Conservation (phyloP, 2,888 invertebrate species). For the Cephalotes varians region DNA sequence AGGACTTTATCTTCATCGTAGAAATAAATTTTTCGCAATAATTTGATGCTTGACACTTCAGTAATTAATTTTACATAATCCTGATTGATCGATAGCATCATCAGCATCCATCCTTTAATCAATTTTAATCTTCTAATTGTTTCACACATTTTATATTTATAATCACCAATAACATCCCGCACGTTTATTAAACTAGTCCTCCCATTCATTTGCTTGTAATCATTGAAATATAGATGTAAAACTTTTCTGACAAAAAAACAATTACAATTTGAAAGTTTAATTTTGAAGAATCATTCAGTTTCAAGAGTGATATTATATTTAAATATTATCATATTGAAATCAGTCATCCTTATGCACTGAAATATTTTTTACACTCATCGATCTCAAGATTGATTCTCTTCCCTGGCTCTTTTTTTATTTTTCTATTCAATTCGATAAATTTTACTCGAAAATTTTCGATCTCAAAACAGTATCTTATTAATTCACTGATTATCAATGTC, state of each 20-base stretch:
- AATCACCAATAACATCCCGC: background rate
- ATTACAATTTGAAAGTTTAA: background rate
- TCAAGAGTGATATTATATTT: background rate
- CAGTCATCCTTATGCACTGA: background rate
- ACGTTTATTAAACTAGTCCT: background rate
- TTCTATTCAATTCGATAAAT: background rate
- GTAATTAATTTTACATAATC: slow-evolving; percentile 49
- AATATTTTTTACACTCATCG: background rate
- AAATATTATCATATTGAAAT: background rate
- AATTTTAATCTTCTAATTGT: slow-evolving; percentile 5
- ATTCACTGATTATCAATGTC: slow-evolving; percentile 11
- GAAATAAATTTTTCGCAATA: slow-evolving; percentile 7
- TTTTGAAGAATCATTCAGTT: background rate
- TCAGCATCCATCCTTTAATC: slow-evolving; percentile 55
- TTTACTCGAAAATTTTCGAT: background rate
- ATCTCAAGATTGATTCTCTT: background rate
- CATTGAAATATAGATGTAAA: background rate
- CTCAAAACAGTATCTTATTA: background rate
- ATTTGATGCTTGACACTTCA: slow-evolving; percentile 51
- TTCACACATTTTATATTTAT: slow-evolving; percentile 35
- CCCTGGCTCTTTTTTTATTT: background rate
- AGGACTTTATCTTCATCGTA: slow-evolving; percentile 50
- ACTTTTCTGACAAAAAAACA: background rate
- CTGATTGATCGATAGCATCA: slow-evolving; percentile 57
- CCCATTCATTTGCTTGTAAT: background rate